Evolutionary conservation across 2,113 vertebrate species (phyloP).

Genomic region (Arothron firmamentum): DNA sequence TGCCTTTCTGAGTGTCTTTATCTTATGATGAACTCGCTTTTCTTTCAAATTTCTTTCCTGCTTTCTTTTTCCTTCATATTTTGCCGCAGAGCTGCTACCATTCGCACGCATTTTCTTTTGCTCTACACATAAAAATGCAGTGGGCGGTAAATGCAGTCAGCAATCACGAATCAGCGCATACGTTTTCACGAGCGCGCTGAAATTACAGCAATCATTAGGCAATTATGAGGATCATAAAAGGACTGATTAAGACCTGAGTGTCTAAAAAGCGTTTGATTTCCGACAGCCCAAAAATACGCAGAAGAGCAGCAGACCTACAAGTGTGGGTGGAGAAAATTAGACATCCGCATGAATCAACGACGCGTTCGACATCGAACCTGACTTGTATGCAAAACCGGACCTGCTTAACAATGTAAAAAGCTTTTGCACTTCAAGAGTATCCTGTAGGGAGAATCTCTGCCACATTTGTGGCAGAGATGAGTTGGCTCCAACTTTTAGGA

Average conservation of each 20-base stretch:
- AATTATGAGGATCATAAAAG: conserved; percentile 55
- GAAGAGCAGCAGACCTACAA: neutral
- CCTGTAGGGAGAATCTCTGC: conserved; percentile 12
- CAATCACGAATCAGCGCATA: conserved; percentile 9
- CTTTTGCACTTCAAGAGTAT: neutral
- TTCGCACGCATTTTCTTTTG: too few species aligned
- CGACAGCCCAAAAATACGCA: conserved; percentile 23
- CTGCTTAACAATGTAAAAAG: conserved; percentile 17
- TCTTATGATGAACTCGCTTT: conserved; percentile 27
- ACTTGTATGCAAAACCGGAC: conserved; percentile 11
- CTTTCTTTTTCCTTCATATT: too few species aligned
- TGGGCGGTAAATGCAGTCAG: neutral
- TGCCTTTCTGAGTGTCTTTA: neutral
- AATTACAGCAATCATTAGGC: conserved; percentile 59
- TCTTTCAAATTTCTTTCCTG: conserved; percentile 4
- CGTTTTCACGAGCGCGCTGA: conserved; percentile 38
- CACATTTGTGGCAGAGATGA: neutral
- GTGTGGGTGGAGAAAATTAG: neutral
- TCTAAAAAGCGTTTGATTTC: conserved; percentile 50
- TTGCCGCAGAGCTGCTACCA: too few species aligned
- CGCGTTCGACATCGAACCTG: conserved; percentile 28
- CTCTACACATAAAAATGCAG: neutral
- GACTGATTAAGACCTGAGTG: conserved; percentile 45
- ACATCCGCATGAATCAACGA: conserved; percentile 38
- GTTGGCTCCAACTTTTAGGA: too few species aligned